Evolutionary conservation across 2,888 invertebrate genomes (phyloP), one percentile per base, ranked within the genome.

Genomic region (Lasioglossum marginatum): DNA sequence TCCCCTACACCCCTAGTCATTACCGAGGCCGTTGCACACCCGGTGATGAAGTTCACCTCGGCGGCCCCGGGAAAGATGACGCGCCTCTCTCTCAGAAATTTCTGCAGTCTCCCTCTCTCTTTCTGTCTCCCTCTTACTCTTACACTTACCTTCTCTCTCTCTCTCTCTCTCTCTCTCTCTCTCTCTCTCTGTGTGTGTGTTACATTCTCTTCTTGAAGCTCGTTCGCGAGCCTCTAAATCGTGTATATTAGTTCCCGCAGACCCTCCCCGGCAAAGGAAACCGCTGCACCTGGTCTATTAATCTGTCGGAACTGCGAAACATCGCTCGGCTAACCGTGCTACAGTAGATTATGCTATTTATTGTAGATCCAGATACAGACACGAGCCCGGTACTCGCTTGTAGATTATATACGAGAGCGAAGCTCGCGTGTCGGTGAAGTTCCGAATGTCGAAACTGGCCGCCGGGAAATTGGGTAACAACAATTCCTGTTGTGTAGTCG

Each of bases 11-110:
- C 75, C 85, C 86, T 74, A 81, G 83, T 89, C 90, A 89, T 92
- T 92, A 92, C 85, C 85, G 81, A 77, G 77, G 79, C 81, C 60
- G 74, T 79, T 52, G 81, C 88, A 85, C 86, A 83, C 57, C 76
- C 73, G 57, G 70, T 45, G 31, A 19, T 77, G 16, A 66, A 81
- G 77, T 80, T 68, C 34, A 37, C 23, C 34, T 23, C 37, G 68
- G 14, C 37, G 37, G 4, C 60, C n/a, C 68, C 37, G 37, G 37
- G 68, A 68, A 68, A 37, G 68, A 37, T 37, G 68, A 66, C 66
- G 66, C 66, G 34, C 63, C 27, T 19, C 31, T 19, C 31, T 31
- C 34, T 66, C 66, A 34, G 66, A 66, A 34, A 66, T 66, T 66
- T 66, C 66, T 16, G 6, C 66, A 8, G 16, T 16, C n/a, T 27